phyloP scores from a whole-genome alignment of 2,113 vertebrate species.

The Hippocampus abdominalis region DNA sequence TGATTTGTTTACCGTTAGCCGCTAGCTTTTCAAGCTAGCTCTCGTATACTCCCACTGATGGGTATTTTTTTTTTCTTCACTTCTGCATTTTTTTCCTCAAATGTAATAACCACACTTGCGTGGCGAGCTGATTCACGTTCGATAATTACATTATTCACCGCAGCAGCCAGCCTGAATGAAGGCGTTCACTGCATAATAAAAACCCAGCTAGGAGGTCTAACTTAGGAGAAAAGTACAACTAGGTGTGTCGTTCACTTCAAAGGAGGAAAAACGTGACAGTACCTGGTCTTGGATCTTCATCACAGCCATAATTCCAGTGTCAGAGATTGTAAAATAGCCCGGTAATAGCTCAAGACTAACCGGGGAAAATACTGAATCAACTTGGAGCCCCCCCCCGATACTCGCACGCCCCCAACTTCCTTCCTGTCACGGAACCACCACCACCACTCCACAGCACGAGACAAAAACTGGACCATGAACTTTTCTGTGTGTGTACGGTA shows the following conservation, averaged over 20 bases:
- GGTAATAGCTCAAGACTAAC: slow-evolving; percentile 27
- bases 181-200: background rate
- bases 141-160: background rate
- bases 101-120: background rate
- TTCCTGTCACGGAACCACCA: slow-evolving; percentile 38
- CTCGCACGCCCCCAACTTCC: slow-evolving; percentile 21
- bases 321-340: slow-evolving; percentile 15
- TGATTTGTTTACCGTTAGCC: slow-evolving; percentile 10
- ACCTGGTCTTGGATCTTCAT: slow-evolving; percentile 74
- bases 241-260: background rate
- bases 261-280: slow-evolving; percentile 13
- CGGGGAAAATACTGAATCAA: background rate
- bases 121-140: background rate
- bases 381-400: slow-evolving; percentile 6
- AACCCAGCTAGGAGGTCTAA: background rate
- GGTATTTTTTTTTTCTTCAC: background rate
- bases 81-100: background rate
- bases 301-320: slow-evolving; percentile 61
- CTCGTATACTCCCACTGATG: slow-evolving; percentile 1
- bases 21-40: slow-evolving; percentile 42
- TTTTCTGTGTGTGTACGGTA: background rate
- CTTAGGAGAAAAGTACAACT: background rate
- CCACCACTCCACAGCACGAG: slow-evolving; percentile 11
- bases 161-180: background rate
- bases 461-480: background rate